Evolutionary conservation across 2,888 invertebrate species (phyloP).

Genomic region (Anarsia innoxiella): DNA sequence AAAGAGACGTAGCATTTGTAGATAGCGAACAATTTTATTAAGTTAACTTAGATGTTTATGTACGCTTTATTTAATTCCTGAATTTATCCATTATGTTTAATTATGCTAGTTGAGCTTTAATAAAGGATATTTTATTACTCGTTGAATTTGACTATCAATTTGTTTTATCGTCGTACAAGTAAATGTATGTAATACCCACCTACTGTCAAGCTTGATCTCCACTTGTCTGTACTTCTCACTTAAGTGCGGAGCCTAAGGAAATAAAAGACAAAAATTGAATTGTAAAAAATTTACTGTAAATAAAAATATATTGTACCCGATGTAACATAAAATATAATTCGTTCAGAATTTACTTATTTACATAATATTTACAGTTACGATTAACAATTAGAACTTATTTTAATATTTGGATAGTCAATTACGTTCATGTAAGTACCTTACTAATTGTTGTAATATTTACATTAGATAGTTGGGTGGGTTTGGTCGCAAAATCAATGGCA

Average conservation of each 20-base stretch:
- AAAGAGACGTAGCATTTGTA: neutral
- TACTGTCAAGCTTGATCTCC: too few species aligned
- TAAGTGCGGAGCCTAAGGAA: too few species aligned
- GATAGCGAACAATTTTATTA: constrained; percentile 26
- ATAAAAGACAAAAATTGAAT: constrained; percentile 31
- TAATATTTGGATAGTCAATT: too few species aligned
- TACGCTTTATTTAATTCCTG: constrained; percentile 27
- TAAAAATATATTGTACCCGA: constrained; percentile 55
- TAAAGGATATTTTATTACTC: constrained; percentile 57
- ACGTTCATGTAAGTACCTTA: too few species aligned
- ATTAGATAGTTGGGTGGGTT: constrained; percentile 5
- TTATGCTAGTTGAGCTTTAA: constrained; percentile 64
- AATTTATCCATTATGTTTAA: constrained; percentile 39
- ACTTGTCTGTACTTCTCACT: too few species aligned
- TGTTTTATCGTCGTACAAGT: too few species aligned
- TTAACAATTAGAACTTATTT: constrained; percentile 15
- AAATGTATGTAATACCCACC: too few species aligned
- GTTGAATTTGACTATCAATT: constrained; percentile 38
- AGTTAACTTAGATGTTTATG: constrained; percentile 29
- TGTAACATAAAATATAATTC: constrained; percentile 53
- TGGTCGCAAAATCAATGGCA: too few species aligned
- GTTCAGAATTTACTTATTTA: constrained; percentile 30
- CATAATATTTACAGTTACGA: constrained; percentile 22
- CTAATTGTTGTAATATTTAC: too few species aligned
- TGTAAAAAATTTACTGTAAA: constrained; percentile 56